Evolutionary conservation across 2,113 vertebrate species (phyloP), one percentile per base, ranked within the genome.

Genomic region (Brachyhypopomus occidentalis): DNA sequence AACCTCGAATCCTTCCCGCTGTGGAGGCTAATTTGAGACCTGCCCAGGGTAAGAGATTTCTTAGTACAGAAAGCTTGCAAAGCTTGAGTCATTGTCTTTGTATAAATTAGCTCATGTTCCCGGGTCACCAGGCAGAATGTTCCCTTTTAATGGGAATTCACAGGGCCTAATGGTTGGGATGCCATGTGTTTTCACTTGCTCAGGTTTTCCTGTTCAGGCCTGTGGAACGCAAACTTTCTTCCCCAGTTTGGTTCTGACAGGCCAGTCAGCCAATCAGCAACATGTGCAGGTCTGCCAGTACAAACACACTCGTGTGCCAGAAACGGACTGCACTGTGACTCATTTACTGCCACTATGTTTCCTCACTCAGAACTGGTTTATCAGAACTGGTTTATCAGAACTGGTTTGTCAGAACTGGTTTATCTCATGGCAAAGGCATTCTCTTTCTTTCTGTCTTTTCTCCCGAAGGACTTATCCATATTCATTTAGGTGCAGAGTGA

Each of bases 11-110:
- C 67, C 25, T 63, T 25, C 30, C 70, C 75, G 83, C 85, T 86
- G 83, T 82, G 67, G 48, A 69, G 25, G 70, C 74, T 83, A 73
- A 83, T 87, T 82, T 87, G 63, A 63, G 83, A 77, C 34, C 73
- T 62, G 55, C 60, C 70, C 48, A 25, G 34, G 48, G 45, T 76
- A 66, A 75, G 17, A 41, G 48, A 72, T 22, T 62, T 74, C 62
- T 30, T 76, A 64, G 34, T 58, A 69, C 9, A 67, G 72, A n/a
- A 56, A 76, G 75, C 76, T 79, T 56, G 67, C 72, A 62, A 80
- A 58, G 22, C 22, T 41, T 71, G 55, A 79, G 25, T 76, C 79
- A 84, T 78, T 82, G 79, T 86, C 78, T 75, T 25, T 23, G 27
- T 58, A 75, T 72, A 74, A 78, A 81, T 81, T 48, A 78, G 62